These are phyloP conservation scores for Carabus problematicus DNA, from an alignment of 2,888 invertebrate species.

Conservation along the genomic window DNA sequence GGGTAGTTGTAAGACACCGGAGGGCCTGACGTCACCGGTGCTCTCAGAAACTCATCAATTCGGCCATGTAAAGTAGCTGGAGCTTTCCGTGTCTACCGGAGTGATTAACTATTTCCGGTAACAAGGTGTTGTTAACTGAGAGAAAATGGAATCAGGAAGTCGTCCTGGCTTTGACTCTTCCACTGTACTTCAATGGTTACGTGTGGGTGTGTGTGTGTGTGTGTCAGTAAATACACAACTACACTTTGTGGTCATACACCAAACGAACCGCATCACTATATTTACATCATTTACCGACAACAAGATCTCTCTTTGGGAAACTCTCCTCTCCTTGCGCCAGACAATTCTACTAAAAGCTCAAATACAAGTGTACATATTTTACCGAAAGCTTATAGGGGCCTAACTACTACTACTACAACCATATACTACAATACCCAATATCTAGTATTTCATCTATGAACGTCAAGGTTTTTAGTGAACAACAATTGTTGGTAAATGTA, in stretches of 20 bases:
- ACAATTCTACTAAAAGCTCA: neutral
- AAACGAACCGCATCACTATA: slow-evolving; percentile 30
- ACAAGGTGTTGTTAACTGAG: slow-evolving; percentile 35
- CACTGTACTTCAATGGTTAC: too few species aligned
- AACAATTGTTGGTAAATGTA: too few species aligned
- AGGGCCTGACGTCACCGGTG: neutral
- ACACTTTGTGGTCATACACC: slow-evolving; percentile 25
- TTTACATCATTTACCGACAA: slow-evolving; percentile 27
- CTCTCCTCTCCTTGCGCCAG: neutral
- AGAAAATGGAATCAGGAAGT: slow-evolving; percentile 35
- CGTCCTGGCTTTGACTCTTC: slow-evolving; percentile 26
- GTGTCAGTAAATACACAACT: slow-evolving; percentile 24
- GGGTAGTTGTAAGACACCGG: neutral
- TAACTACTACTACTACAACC: too few species aligned
- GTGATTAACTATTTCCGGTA: slow-evolving; percentile 36
- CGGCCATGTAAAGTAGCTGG: slow-evolving; percentile 19
- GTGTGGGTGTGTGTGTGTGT: slow-evolving; percentile 19
- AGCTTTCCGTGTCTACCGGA: slow-evolving; percentile 32
- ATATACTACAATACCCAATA: too few species aligned
- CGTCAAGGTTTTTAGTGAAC: too few species aligned
- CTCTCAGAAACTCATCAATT: slow-evolving; percentile 31
- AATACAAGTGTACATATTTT: too few species aligned
- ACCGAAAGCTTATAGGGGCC: too few species aligned
- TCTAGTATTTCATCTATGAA: too few species aligned
- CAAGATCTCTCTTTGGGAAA: neutral